Conservation (phyloP, 2,888 invertebrate genomes). For the Oscheius myriophilus region DNA sequence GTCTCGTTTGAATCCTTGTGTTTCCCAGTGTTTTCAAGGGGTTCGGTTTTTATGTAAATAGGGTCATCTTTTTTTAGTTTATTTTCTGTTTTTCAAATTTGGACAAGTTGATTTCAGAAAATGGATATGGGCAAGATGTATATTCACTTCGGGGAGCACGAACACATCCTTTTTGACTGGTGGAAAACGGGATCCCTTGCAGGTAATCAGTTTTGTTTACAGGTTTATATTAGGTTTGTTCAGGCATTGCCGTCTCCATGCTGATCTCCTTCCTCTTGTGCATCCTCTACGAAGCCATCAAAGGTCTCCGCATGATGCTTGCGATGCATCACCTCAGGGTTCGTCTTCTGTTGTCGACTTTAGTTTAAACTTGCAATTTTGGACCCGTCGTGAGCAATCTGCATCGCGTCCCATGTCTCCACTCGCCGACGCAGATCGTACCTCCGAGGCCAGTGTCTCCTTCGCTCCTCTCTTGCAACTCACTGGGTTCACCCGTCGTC, state of each 20-base stretch:
- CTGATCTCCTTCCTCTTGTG: constrained; percentile 62
- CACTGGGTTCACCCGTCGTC: constrained; percentile 39
- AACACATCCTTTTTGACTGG: constrained; percentile 63
- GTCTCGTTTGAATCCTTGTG: too few species aligned
- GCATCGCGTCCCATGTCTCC: constrained; percentile 18
- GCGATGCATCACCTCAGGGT: constrained; percentile 45
- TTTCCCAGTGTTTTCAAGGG: too few species aligned
- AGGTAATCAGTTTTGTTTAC: constrained; percentile 34
- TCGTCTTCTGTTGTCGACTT: not conserved
- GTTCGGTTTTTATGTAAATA: not conserved
- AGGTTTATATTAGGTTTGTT: not conserved
- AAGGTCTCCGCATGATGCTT: constrained; percentile 52
- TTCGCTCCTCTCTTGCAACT: constrained; percentile 49
- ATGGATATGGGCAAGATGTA: constrained; percentile 54
- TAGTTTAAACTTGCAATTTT: not conserved
- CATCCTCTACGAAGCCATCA: constrained; percentile 63
- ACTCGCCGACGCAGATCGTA: constrained; percentile 32
- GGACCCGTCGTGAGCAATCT: constrained; percentile 7
- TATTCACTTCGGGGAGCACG: constrained; percentile 65
- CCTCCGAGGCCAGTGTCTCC: constrained; percentile 42
- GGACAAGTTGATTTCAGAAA: not conserved
- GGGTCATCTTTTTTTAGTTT: too few species aligned
- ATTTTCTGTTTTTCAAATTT: too few species aligned
- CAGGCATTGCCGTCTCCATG: constrained; percentile 64
- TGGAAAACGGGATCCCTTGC: constrained; percentile 62